These are phyloP conservation scores for Drosophila sp. DNA, from an alignment of 1,140 invertebrate genomes.

Conservation along the genomic window DNA sequence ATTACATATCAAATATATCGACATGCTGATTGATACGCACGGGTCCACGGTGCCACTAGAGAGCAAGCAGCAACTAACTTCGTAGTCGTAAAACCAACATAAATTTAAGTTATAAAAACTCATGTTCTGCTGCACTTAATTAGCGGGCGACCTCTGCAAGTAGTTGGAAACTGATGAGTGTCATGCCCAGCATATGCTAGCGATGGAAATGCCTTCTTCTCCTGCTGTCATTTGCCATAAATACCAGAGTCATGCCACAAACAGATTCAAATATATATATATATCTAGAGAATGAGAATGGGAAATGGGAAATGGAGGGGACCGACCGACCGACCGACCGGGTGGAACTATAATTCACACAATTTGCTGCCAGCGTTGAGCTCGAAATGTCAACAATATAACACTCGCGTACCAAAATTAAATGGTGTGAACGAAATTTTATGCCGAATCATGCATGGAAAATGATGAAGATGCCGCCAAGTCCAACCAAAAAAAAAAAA, in stretches of 20 bases:
- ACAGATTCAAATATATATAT: constrained; percentile 25
- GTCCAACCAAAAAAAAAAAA: not conserved
- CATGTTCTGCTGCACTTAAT: constrained; percentile 80
- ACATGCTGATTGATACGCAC: constrained; percentile 63
- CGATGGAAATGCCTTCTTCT: constrained; percentile 4
- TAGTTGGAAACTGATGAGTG: constrained; percentile 40
- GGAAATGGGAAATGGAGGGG: constrained; percentile 3
- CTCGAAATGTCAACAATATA: constrained; percentile 72
- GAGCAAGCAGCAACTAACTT: constrained; percentile 31
- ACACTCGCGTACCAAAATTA: constrained; percentile 57
- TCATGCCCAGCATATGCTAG: constrained; percentile 55
- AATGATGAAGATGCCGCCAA: constrained; percentile 72
- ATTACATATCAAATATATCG: constrained; percentile 81
- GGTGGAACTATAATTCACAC: constrained; percentile 64
- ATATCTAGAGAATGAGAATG: constrained; percentile 14
- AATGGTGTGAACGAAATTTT: constrained; percentile 81
- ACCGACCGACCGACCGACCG: not conserved
- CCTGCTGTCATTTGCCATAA: constrained; percentile 34
- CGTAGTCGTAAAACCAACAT: constrained; percentile 71
- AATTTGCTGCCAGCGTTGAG: constrained; percentile 65
- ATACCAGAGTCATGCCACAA: constrained; percentile 40
- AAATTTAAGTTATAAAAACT: constrained; percentile 81
- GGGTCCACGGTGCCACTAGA: not conserved
- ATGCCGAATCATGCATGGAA: constrained; percentile 80
- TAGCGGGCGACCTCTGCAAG: constrained; percentile 62